phyloP scores from a whole-genome alignment of 2,113 vertebrate genomes.

The Siphamia tubifer region DNA sequence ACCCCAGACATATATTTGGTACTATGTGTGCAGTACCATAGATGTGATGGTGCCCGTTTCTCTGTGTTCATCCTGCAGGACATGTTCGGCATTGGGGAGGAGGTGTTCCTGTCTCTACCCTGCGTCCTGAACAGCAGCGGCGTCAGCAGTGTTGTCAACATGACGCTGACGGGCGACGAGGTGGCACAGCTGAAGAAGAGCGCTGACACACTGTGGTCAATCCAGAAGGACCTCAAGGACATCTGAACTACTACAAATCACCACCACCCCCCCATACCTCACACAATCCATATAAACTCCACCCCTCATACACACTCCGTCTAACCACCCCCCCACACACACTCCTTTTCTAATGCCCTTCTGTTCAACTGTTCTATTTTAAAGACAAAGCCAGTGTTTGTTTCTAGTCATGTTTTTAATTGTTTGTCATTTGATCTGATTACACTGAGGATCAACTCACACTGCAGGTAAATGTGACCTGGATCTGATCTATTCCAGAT shows the following conservation, averaged over 20 bases:
- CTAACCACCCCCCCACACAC: neutral
- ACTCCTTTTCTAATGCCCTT: neutral
- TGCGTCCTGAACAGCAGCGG: slow-evolving; percentile 86
- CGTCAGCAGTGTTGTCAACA: slow-evolving; percentile 89
- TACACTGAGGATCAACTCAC: no score
- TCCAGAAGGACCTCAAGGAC: slow-evolving; percentile 95
- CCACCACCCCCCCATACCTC: neutral
- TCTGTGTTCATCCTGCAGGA: slow-evolving; percentile 72
- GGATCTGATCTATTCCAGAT: no score
- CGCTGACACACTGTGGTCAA: slow-evolving; percentile 89
- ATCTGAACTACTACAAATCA: slow-evolving; percentile 72
- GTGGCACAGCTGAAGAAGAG: slow-evolving; percentile 90
- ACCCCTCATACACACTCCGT: no score
- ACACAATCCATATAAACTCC: neutral
- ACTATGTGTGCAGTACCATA: no score
- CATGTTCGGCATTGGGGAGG: slow-evolving; percentile 89
- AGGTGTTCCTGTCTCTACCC: slow-evolving; percentile 96
- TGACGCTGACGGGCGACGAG: slow-evolving; percentile 89
- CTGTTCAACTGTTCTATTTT: slow-evolving; percentile 5
- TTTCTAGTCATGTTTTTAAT: neutral
- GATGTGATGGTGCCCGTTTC: neutral
- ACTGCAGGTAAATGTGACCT: no score
- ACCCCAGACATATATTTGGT: no score
- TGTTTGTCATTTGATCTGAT: neutral
- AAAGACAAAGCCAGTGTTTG: slow-evolving; percentile 19